Base-by-base conservation (phyloP, 2,888 invertebrate species). In the Drosophila macrospina region DNA sequence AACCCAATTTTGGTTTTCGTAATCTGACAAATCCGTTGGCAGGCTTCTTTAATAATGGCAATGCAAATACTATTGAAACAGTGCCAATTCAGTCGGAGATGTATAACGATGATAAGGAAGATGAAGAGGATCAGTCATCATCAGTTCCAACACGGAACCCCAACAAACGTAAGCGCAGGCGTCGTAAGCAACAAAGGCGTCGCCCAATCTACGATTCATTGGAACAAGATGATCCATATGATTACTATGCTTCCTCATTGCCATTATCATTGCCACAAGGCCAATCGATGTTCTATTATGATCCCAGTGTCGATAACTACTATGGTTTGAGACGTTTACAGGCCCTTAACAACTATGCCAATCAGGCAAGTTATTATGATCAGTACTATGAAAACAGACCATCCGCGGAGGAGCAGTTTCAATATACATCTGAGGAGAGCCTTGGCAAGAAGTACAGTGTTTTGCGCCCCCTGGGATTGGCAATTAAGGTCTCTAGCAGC, bases 21-120 rank as follows among this genome's bases (percentile, higher is more conserved):
- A 90, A 90, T 74, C 51, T 90, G 39, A 89, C 88, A 6, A 90
- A 80, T 74, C 87, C 90, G 0, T 55, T 90, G 36, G 76, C 75
- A 0, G 89, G 86, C 64, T 56, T 90, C 1, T 89, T 90, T 13
- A 89, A 76, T 30, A 75, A 80, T 26, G 88, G 85, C 39, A 74
- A 63, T 6, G 62, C 82, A 1, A 80, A 88, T 56, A 68, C 86
- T 8, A 75, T 90, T 10, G 88, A 90, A 65, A 70, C 88, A 0
- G 70, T 85, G 2, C 80, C 88, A 0, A 30, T 68, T 0, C 57
- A 70, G n/a, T 8, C 47, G 0, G 28, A 45, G 16, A 6, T 47
- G 0, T 59, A 64, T 30, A 60, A 45, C 3, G 61, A 55, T 0
- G 56, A 42, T 0, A 65, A 45, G 16, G 41, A 55, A 1, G 50